These are phyloP conservation scores for Oxystoma pomonae DNA, from an alignment of 2,888 invertebrate species.

Conservation along the genomic window DNA sequence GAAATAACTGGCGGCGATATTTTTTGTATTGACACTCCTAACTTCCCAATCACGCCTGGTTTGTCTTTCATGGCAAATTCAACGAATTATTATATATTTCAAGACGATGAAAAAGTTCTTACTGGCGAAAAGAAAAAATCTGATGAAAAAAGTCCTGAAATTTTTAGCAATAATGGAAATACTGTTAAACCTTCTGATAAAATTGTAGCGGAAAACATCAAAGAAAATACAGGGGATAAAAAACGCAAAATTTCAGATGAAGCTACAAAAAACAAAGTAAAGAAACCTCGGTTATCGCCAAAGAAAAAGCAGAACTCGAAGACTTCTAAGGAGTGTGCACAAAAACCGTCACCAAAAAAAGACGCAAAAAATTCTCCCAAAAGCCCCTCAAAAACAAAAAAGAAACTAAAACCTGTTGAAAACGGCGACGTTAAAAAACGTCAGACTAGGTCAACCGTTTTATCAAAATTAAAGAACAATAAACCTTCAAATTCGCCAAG, in stretches of 20 bases:
- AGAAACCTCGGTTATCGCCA: not conserved
- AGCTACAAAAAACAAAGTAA: not conserved
- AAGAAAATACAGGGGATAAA: not conserved
- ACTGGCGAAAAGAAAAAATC: not conserved
- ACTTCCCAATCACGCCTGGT: conserved; percentile 22
- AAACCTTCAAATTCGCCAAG: not conserved
- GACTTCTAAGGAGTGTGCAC: not conserved
- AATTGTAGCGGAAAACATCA: not conserved
- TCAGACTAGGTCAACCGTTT: not conserved
- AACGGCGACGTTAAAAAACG: too few species aligned
- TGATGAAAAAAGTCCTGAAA: not conserved
- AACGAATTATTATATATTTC: not conserved
- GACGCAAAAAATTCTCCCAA: not conserved
- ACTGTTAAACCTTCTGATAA: not conserved
- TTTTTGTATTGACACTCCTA: conserved; percentile 21
- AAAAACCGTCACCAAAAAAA: not conserved
- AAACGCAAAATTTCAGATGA: not conserved
- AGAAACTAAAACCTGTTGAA: not conserved
- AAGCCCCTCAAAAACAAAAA: not conserved
- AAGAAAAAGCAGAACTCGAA: not conserved
- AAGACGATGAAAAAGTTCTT: not conserved
- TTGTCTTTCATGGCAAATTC: conserved; percentile 10
- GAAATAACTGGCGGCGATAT: conserved; percentile 12
- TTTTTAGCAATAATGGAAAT: too few species aligned
- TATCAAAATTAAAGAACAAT: not conserved